phyloP scores from a whole-genome alignment of 1,140 invertebrate genomes.

The Drosophila equinoxialis region DNA sequence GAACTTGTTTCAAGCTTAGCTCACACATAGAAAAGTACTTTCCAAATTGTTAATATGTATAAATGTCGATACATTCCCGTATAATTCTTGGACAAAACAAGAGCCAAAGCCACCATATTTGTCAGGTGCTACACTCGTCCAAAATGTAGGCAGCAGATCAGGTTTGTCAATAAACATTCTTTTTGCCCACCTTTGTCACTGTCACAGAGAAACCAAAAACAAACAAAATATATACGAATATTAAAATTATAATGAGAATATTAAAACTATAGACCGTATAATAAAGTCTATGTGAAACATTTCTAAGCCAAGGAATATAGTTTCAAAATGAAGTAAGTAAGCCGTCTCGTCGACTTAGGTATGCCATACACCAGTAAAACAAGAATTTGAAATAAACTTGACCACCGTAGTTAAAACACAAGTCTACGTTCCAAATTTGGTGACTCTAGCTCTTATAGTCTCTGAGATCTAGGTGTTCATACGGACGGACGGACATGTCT shows the following conservation, averaged over 20 bases:
- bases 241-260: background rate
- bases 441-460: no score
- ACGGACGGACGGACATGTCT: no score
- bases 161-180: background rate
- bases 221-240: background rate
- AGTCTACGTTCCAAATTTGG: no score
- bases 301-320: no score
- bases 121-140: background rate
- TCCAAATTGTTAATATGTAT: conserved; percentile 33
- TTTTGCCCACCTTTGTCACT: conserved; percentile 6
- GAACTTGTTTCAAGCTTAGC: conserved; percentile 68
- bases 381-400: no score
- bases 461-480: no score
- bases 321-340: no score
- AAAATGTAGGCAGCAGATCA: conserved; percentile 8
- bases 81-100: conserved; percentile 1
- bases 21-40: conserved; percentile 40
- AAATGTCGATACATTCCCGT: background rate
- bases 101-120: conserved; percentile 14
- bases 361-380: no score
- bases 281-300: no score
- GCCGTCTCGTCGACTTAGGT: no score
- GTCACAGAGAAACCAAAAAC: background rate
- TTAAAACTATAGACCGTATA: no score
- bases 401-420: no score